phyloP scores from a whole-genome alignment of 1,140 invertebrate genomes.

The Pinna nobilis region DNA sequence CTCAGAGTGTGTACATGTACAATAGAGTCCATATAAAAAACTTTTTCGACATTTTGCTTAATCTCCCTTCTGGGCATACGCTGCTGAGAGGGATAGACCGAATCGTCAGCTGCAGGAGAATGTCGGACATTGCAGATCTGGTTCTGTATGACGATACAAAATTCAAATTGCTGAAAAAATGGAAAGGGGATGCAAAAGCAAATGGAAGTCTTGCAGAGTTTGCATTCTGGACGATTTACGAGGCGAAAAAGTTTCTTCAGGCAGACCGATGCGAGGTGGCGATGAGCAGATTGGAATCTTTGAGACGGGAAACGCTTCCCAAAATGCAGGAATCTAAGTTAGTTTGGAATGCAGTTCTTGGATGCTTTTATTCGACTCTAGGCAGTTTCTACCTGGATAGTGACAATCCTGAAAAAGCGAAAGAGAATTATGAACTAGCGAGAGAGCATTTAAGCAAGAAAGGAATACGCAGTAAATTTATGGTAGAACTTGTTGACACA shows the following conservation, averaged over 20 bases:
- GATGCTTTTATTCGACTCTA: neutral
- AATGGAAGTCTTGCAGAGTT: slow-evolving; percentile 3
- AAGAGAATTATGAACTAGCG: neutral
- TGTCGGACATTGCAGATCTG: slow-evolving; percentile 25
- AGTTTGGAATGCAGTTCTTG: neutral
- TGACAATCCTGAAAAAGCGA: slow-evolving; percentile 7
- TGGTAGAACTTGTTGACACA: slow-evolving; percentile 4
- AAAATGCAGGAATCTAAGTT: neutral
- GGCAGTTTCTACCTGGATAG: slow-evolving; percentile 1
- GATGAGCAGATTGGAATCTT: neutral
- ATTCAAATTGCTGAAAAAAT: slow-evolving; percentile 19
- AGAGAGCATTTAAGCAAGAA: too few species aligned
- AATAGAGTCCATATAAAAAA: slow-evolving; percentile 12
- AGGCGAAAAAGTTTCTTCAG: slow-evolving; percentile 22
- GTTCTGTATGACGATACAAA: slow-evolving; percentile 17
- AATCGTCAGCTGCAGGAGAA: slow-evolving; percentile 13
- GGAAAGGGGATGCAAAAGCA: neutral
- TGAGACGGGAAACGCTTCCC: neutral
- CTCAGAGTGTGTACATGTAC: slow-evolving; percentile 1
- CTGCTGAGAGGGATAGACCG: neutral
- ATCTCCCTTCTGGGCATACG: neutral
- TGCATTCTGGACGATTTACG: slow-evolving; percentile 4
- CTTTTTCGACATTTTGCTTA: slow-evolving; percentile 14
- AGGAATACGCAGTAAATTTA: slow-evolving; percentile 9
- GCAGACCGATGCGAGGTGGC: slow-evolving; percentile 19